These are phyloP conservation scores for Buathra laborator DNA, from an alignment of 2,888 invertebrate genomes.

Conservation along the genomic window DNA sequence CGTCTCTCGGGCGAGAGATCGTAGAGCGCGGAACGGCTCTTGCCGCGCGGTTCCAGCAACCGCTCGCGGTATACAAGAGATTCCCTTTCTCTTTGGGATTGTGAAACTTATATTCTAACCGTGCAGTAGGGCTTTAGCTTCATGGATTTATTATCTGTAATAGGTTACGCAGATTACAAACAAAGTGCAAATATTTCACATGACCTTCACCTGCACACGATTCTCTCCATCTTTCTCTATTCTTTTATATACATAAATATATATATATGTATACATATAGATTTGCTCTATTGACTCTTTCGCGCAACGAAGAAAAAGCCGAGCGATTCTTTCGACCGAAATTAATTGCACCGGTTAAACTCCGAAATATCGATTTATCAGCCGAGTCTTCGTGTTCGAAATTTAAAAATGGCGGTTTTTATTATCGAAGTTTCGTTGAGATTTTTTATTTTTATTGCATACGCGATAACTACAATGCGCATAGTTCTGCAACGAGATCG, in stretches of 20 bases:
- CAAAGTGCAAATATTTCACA: slow-evolving; percentile 84
- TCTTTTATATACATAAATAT: neutral
- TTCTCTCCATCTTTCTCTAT: slow-evolving; percentile 44
- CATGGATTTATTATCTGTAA: slow-evolving; percentile 82
- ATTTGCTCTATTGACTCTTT: slow-evolving; percentile 50
- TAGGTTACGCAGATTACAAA: slow-evolving; percentile 83
- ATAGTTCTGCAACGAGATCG: neutral
- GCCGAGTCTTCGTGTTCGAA: neutral
- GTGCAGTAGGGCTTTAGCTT: slow-evolving; percentile 65
- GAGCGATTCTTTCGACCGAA: slow-evolving; percentile 59
- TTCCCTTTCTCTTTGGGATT: slow-evolving; percentile 83
- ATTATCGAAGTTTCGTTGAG: neutral
- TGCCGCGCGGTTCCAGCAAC: neutral
- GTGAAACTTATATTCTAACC: slow-evolving; percentile 80
- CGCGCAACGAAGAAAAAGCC: slow-evolving; percentile 48
- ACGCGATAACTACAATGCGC: neutral
- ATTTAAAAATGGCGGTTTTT: neutral
- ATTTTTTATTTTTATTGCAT: neutral
- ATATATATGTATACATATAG: slow-evolving; percentile 2
- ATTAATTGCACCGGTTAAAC: slow-evolving; percentile 43
- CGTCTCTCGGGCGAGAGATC: slow-evolving; percentile 21
- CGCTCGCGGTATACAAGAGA: slow-evolving; percentile 66
- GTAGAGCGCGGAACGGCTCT: slow-evolving; percentile 15
- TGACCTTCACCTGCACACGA: slow-evolving; percentile 80
- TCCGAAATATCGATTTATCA: slow-evolving; percentile 24